These are phyloP conservation scores for Antrozous pallidus DNA, from an alignment of 2,797 vertebrate species.

Conservation along the genomic window DNA sequence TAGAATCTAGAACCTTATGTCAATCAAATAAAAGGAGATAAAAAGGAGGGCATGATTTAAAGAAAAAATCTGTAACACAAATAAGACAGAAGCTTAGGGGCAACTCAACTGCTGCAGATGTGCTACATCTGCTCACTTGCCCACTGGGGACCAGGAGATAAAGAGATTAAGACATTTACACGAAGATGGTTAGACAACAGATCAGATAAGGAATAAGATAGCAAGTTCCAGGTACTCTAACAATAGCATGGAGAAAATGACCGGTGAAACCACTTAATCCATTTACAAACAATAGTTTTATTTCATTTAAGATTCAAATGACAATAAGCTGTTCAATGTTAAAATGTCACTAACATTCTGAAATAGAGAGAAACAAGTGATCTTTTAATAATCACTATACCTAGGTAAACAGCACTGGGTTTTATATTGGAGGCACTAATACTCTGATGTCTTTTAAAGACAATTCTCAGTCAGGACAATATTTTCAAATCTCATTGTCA, in stretches of 20 bases:
- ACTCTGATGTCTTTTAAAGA: not conserved
- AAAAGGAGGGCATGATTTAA: not conserved
- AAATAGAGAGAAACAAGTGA: constrained; percentile 29
- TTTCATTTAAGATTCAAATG: not conserved
- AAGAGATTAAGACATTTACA: constrained; percentile 70
- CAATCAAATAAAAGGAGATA: not conserved
- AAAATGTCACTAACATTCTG: constrained; percentile 41
- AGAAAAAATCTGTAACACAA: constrained; percentile 52
- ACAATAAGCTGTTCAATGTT: constrained; percentile 5
- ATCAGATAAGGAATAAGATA: constrained; percentile 52
- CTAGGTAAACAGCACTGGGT: constrained; percentile 6
- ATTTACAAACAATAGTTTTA: not conserved
- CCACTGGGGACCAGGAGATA: constrained; percentile 58
- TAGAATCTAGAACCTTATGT: not conserved
- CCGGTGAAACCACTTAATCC: not conserved
- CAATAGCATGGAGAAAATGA: not conserved
- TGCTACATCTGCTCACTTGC: constrained; percentile 73
- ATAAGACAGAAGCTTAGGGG: constrained; percentile 51
- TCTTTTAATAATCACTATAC: constrained; percentile 21
- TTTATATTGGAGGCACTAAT: not conserved
- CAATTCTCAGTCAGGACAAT: not conserved
- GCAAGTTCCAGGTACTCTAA: not conserved
- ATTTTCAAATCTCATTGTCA: constrained; percentile 18
- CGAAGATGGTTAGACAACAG: constrained; percentile 42
- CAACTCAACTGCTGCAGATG: constrained; percentile 64